phyloP scores from a whole-genome alignment of 2,113 vertebrate genomes.

The Sinocyclocheilus grahami region DNA sequence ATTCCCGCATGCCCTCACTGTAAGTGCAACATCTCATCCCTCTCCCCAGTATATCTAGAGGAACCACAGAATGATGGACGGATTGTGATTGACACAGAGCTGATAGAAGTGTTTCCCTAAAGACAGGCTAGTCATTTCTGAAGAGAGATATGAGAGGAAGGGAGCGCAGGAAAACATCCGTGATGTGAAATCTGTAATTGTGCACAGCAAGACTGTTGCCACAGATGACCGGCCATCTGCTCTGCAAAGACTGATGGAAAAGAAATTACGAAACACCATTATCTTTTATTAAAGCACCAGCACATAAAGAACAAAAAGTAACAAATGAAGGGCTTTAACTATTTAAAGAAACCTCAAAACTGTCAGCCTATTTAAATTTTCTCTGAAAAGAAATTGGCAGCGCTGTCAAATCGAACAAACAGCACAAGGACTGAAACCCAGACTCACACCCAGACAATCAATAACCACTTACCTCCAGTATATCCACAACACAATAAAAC shows the following conservation, averaged over 20 bases:
- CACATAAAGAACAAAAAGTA: background rate
- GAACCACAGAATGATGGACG: background rate
- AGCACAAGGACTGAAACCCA: background rate
- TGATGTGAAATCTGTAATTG: constrained; percentile 31
- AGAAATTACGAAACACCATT: constrained; percentile 33
- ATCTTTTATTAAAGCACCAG: constrained; percentile 28
- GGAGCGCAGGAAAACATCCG: background rate
- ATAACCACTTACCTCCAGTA: constrained; percentile 21
- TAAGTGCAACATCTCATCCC: background rate
- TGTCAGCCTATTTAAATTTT: constrained; percentile 16
- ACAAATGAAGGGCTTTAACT: constrained; percentile 4
- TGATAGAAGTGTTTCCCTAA: constrained; percentile 10
- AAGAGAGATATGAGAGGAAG: constrained; percentile 38
- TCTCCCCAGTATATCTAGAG: background rate
- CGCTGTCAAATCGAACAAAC: background rate
- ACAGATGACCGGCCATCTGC: constrained; percentile 54
- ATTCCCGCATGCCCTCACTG: background rate
- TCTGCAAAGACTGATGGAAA: constrained; percentile 37
- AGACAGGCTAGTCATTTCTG: background rate
- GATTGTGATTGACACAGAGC: background rate
- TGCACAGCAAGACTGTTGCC: constrained; percentile 11
- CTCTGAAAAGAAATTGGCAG: constrained; percentile 5
- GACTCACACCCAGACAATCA: constrained; percentile 22
- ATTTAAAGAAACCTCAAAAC: background rate
- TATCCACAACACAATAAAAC: constrained; percentile 20